Percentiles rank a stretch among this genome's conserved stretches.
Evolutionary conservation across 1,140 invertebrate species (phyloP).

Genomic region (Olivierus martensii): DNA sequence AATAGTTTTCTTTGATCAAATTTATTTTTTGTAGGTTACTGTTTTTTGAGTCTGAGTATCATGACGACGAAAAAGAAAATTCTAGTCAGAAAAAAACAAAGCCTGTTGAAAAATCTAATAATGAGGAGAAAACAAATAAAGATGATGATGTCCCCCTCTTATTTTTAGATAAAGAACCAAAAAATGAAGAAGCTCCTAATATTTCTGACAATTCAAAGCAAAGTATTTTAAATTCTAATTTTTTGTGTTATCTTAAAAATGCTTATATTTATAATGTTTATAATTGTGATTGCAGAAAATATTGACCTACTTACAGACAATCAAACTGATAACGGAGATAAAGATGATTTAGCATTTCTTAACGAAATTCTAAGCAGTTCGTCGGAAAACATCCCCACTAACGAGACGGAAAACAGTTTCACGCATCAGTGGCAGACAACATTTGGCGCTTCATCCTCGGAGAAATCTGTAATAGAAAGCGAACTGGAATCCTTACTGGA

Average conservation of each 20-base stretch:
- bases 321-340: constrained; percentile 29
- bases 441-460: no score
- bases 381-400: constrained; percentile 10
- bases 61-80: constrained; percentile 30
- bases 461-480: no score
- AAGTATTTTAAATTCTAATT: no score
- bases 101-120: constrained; percentile 8
- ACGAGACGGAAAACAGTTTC: constrained; percentile 25
- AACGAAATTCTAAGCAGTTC: constrained; percentile 35
- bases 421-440: constrained; percentile 1
- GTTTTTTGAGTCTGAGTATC: constrained; percentile 40
- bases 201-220: no score
- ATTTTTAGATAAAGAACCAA: background rate
- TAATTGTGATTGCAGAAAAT: no score
- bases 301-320: constrained; percentile 31
- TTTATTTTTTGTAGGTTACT: constrained; percentile 16
- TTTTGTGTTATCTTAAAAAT: no score
- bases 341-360: constrained; percentile 34
- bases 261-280: no score
- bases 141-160: background rate
- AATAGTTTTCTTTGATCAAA: no score
- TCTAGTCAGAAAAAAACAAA: constrained; percentile 13
- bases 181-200: background rate
- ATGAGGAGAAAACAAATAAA: constrained; percentile 3
- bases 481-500: no score